Conservation (phyloP, 2,113 vertebrate species). For the Taurulus bubalis region DNA sequence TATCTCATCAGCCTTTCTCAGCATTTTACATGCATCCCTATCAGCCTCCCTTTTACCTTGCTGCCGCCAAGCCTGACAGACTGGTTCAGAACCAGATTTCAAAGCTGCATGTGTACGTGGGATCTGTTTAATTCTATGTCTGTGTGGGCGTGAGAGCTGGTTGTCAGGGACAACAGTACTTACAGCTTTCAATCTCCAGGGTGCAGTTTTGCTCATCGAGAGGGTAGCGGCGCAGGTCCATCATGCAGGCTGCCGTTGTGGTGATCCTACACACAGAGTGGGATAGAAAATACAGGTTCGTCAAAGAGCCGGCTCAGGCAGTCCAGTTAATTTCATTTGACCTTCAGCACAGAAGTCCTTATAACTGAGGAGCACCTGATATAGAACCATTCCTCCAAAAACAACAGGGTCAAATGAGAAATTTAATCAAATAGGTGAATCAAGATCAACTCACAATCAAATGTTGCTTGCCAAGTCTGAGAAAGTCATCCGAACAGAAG, state of each 20-base stretch:
- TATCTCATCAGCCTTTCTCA: constrained; percentile 80
- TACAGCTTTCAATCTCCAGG: constrained; percentile 98
- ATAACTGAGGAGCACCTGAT: background rate
- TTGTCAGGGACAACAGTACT: constrained; percentile 84
- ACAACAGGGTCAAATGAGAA: constrained; percentile 14
- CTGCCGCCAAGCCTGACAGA: constrained; percentile 44
- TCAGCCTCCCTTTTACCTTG: constrained; percentile 61
- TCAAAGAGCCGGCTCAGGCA: constrained; percentile 11
- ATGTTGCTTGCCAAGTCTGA: background rate
- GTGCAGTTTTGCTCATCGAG: constrained; percentile 98
- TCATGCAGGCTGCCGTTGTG: constrained; percentile 98
- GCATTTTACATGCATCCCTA: constrained; percentile 72
- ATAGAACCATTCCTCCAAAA: background rate
- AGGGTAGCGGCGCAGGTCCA: constrained; percentile 96
- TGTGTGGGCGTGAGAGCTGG: constrained; percentile 67
- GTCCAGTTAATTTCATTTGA: constrained; percentile 29
- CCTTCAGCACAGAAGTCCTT: constrained; percentile 42
- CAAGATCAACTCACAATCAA: background rate
- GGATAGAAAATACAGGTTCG: constrained; percentile 44
- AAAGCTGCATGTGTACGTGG: constrained; percentile 49
- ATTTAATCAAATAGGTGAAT: constrained; percentile 12
- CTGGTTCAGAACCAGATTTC: constrained; percentile 35
- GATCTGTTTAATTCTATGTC: constrained; percentile 54
- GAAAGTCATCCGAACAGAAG: background rate
- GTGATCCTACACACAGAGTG: constrained; percentile 89